These are phyloP conservation scores for Colius striatus DNA, from an alignment of 2,113 vertebrate genomes.

Conservation along the genomic window DNA sequence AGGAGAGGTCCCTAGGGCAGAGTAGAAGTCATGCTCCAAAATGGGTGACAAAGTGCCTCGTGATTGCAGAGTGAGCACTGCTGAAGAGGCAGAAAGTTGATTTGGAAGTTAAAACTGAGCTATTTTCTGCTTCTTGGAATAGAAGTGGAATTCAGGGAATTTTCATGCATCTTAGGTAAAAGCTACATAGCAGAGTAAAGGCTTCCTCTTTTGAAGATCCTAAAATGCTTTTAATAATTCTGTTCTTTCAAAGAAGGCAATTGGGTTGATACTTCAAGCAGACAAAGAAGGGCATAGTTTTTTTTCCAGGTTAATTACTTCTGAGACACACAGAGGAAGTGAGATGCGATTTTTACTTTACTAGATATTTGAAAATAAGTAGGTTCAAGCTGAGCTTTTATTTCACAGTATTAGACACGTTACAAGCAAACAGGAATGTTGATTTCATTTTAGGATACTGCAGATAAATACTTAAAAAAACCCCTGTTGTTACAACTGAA, in stretches of 20 bases:
- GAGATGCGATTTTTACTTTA: neutral
- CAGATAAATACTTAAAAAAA: neutral
- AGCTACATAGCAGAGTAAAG: neutral
- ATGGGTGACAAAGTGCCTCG: neutral
- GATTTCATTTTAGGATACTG: neutral
- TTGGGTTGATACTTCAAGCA: neutral
- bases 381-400: neutral
- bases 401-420: neutral
- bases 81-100: neutral
- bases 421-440: neutral
- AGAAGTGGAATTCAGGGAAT: neutral
- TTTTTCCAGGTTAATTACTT: constrained; percentile 18
- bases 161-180: neutral
- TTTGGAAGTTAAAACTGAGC: neutral
- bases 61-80: neutral
- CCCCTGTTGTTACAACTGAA: neutral
- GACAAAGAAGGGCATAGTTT: neutral
- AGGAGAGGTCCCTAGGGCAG: neutral
- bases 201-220: neutral
- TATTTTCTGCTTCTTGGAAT: neutral
- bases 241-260: neutral
- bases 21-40: neutral
- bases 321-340: neutral
- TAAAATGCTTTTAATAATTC: neutral
- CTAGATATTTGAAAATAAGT: neutral